A percentile compares a stretch with the other conserved stretches of the same genome.
Evolutionary conservation across 1,140 invertebrate genomes (phyloP).

Genomic region (Mizuhopecten yessoensis): DNA sequence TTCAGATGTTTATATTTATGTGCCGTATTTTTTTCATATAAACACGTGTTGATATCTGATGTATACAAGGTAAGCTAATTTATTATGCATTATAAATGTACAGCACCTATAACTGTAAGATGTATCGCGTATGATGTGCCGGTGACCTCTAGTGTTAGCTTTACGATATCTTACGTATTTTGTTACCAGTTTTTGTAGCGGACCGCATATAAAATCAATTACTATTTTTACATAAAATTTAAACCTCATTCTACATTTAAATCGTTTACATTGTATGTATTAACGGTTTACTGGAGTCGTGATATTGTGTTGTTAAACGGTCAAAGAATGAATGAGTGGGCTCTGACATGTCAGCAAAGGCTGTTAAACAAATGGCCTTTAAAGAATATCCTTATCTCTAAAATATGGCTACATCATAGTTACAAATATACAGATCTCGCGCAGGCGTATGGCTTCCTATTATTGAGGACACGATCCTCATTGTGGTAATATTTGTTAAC

Average conservation of each 20-base stretch:
- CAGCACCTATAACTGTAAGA: no score
- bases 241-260: neutral
- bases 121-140: no score
- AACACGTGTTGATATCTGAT: no score
- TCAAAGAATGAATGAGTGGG: slow-evolving; percentile 18
- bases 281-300: neutral
- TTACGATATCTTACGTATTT: neutral
- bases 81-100: no score
- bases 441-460: neutral
- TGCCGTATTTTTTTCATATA: no score
- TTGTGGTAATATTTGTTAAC: neutral
- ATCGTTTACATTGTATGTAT: slow-evolving; percentile 21
- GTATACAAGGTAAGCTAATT: no score
- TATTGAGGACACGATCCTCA: neutral
- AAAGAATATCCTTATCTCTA: neutral
- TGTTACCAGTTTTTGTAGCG: neutral
- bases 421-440: slow-evolving; percentile 10
- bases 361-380: neutral
- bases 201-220: neutral
- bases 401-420: slow-evolving; percentile 38
- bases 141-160: neutral
- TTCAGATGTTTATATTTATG: no score
- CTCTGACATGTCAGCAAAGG: neutral
- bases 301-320: neutral
- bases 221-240: neutral